phyloP scores from a whole-genome alignment of 2,888 invertebrate species.

The Phaonia tiefii region DNA sequence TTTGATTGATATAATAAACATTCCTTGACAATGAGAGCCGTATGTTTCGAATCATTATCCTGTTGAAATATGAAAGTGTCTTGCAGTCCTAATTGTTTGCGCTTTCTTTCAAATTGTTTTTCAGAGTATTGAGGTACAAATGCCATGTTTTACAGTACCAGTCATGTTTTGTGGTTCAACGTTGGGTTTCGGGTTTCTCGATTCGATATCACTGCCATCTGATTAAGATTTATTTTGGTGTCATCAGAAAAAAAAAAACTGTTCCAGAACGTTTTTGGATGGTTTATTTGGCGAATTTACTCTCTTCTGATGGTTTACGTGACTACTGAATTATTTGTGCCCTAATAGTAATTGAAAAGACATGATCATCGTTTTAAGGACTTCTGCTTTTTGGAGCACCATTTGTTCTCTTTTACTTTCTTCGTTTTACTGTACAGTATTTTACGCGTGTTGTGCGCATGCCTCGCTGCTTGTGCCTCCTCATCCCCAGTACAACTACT shows the following conservation, averaged over 20 bases:
- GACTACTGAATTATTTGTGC: slow-evolving; percentile 17
- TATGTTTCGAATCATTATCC: slow-evolving; percentile 5
- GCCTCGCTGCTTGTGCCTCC: too few relatives aligned
- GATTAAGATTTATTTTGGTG: slow-evolving; percentile 51
- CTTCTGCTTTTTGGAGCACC: too few relatives aligned
- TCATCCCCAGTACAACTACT: too few relatives aligned
- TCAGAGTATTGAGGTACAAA: slow-evolving; percentile 10
- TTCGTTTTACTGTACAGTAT: too few relatives aligned
- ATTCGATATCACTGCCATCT: slow-evolving; percentile 40
- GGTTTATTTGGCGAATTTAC: slow-evolving; percentile 28
- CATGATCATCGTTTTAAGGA: too few relatives aligned
- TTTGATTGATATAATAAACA: background rate
- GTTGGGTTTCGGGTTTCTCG: slow-evolving; percentile 22
- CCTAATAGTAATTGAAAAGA: too few relatives aligned
- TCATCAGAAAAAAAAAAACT: slow-evolving; percentile 51
- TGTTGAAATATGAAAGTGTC: slow-evolving; percentile 4
- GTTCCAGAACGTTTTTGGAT: too few relatives aligned
- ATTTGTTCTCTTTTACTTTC: too few relatives aligned
- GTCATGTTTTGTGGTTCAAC: slow-evolving; percentile 3
- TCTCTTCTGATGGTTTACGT: too few relatives aligned
- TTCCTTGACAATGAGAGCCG: background rate
- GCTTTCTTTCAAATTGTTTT: slow-evolving; percentile 34
- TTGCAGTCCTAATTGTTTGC: slow-evolving; percentile 2
- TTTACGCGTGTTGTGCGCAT: too few relatives aligned
- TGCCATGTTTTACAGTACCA: slow-evolving; percentile 33